These are phyloP conservation scores for Lineus longissimus DNA, from an alignment of 1,140 invertebrate species.

Conservation along the genomic window DNA sequence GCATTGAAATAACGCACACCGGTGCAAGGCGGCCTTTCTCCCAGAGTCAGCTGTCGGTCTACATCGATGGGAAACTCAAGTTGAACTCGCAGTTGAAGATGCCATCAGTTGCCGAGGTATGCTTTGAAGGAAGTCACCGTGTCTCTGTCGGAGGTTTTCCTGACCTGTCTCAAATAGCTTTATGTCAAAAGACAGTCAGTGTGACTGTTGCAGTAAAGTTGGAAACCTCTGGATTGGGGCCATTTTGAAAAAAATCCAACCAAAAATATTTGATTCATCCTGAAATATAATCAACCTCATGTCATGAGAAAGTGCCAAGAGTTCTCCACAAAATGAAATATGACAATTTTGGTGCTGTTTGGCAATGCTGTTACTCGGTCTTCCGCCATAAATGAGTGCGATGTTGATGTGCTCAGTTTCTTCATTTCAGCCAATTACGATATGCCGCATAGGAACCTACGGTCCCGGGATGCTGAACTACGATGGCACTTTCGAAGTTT, in stretches of 20 bases:
- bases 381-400: too few species aligned
- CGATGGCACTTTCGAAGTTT: neutral
- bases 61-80: conserved; percentile 62
- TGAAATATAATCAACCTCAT: too few species aligned
- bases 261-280: too few species aligned
- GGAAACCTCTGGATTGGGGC: too few species aligned
- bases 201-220: too few species aligned
- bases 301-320: too few species aligned
- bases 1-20: conserved; percentile 59
- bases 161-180: too few species aligned
- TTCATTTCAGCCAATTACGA: conserved; percentile 53
- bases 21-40: conserved; percentile 62
- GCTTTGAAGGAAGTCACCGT: conserved; percentile 13
- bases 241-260: neutral
- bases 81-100: conserved; percentile 60
- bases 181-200: too few species aligned
- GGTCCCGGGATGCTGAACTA: conserved; percentile 5
- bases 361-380: neutral
- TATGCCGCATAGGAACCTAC: conserved; percentile 56
- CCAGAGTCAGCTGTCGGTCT: conserved; percentile 62
- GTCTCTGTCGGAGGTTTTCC: too few species aligned
- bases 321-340: too few species aligned
- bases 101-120: conserved; percentile 61
- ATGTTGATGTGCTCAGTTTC: neutral
- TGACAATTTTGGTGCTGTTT: conserved; percentile 6